These are phyloP conservation scores for Eidolon helvum DNA, from an alignment of 2,113 vertebrate species.

Conservation along the genomic window DNA sequence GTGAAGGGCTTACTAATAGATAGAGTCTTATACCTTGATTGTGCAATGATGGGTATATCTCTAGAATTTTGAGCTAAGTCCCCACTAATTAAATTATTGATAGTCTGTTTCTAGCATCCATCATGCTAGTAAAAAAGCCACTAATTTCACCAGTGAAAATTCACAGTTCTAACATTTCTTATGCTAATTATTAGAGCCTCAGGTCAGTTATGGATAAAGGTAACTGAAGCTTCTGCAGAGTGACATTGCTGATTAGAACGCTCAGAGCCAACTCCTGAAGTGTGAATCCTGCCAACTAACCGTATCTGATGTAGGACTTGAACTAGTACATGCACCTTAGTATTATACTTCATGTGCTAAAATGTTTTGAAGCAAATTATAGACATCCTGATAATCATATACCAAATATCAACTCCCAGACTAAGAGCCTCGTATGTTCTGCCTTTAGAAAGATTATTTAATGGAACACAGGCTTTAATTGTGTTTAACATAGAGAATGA, in stretches of 20 bases:
- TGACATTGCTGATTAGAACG: not conserved
- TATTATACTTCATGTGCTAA: not conserved
- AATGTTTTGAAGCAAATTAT: not conserved
- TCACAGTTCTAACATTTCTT: not conserved
- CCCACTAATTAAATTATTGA: not conserved
- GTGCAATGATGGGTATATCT: not conserved
- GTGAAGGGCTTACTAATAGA: not conserved
- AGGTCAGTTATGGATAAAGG: not conserved
- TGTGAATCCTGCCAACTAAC: not conserved
- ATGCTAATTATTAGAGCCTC: not conserved
- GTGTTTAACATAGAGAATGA: not conserved
- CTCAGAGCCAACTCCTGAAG: not conserved
- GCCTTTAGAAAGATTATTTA: not conserved
- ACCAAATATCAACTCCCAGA: not conserved
- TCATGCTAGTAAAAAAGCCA: slow-evolving; percentile 4
- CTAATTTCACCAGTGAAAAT: slow-evolving; percentile 2
- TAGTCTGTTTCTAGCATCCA: not conserved
- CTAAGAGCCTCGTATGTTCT: not conserved
- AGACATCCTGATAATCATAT: not conserved
- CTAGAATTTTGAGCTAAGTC: not conserved
- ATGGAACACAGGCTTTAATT: not conserved
- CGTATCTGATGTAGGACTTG: not conserved
- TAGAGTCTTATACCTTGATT: not conserved
- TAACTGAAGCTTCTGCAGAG: not conserved
- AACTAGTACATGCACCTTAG: not conserved